Base-by-base conservation (phyloP, 2,888 invertebrate species). In the Mesoligia furuncula region DNA sequence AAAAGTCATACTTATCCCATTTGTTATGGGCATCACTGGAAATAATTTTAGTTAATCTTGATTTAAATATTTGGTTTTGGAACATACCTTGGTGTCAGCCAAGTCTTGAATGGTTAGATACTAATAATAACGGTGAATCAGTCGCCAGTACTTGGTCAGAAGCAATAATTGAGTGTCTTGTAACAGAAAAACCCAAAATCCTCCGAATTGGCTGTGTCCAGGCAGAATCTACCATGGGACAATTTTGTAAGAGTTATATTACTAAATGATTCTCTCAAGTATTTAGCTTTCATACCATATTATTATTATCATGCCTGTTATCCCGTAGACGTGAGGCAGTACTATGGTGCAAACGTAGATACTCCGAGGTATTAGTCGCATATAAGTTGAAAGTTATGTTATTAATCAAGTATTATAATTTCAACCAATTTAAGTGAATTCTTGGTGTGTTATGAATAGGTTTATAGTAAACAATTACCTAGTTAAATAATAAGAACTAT, bases 181-280 rank as follows among this genome's bases (percentile, higher is more conserved):
- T 78, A 78, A 78, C 86, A 84, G 84, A 78, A 78, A 73, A 45
- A 54, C 9, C 24, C 45, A 71, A 73, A 73, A 67, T 8, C 8
- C 72, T 11, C 27, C 17, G n/a, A 20, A 72, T 13, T 24, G 7
- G 51, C 62, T 27, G 72, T 31, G 20, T 31, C 39, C 42, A n/a
- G 17, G 59, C 45, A 57, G 70, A 27, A 66, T 57, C 64, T 27
- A 86, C 62, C 59, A 67, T 86, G 73, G 79, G 73, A 62, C 8
- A 42, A 4, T 71, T 51, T 65, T 51, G 79, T 84, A 84, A 86
- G 86, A 83, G n/a, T 64, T 61, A 15, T 69, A 69, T 65, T 72
- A 31, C 15, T 65, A 65, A 57, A 59, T 66, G 15, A 42, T 66
- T 48, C 6, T 48, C 11, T n/a, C 1, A 31, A 42, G 66, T 82